Evolutionary conservation across 2,797 vertebrate genomes (phyloP).

Genomic region (Coreius guichenoti): DNA sequence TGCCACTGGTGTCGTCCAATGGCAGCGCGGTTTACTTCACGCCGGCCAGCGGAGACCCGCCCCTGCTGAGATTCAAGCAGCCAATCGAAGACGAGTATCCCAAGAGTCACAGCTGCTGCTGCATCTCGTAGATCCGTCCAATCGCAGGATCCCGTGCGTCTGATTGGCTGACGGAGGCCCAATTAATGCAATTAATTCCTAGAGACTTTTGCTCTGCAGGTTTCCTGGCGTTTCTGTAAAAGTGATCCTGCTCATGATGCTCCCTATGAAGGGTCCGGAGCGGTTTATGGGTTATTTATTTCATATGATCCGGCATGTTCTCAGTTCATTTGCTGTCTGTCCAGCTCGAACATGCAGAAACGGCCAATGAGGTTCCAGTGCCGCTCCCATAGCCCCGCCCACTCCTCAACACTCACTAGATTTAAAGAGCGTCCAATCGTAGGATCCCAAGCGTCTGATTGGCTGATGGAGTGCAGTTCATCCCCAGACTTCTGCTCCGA

Average conservation of each 20-base stretch:
- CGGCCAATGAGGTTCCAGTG: constrained; percentile 16
- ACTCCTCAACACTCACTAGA: neutral
- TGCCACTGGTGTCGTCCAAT: constrained; percentile 91
- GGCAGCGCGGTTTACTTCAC: constrained; percentile 92
- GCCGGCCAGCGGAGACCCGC: constrained; percentile 93
- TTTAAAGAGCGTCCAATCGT: too few species aligned
- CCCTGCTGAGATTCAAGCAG: constrained; percentile 93
- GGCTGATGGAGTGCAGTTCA: too few species aligned
- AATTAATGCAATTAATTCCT: too few species aligned
- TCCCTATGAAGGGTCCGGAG: neutral
- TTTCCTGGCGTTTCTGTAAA: neutral
- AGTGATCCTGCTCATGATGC: neutral
- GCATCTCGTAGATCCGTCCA: constrained; percentile 83
- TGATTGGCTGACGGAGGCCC: too few species aligned
- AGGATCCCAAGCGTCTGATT: too few species aligned
- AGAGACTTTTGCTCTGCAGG: too few species aligned
- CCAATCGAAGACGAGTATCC: constrained; percentile 91
- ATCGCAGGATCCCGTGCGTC: constrained; percentile 4
- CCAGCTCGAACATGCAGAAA: neutral
- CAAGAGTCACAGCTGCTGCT: constrained; percentile 89
- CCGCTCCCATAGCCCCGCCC: constrained; percentile 8
- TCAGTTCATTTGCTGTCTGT: neutral
- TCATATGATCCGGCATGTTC: neutral
- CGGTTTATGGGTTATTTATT: neutral
- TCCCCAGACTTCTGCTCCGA: too few species aligned